Conservation (phyloP, 1,140 invertebrate species). For the Vanessa tameamea region DNA sequence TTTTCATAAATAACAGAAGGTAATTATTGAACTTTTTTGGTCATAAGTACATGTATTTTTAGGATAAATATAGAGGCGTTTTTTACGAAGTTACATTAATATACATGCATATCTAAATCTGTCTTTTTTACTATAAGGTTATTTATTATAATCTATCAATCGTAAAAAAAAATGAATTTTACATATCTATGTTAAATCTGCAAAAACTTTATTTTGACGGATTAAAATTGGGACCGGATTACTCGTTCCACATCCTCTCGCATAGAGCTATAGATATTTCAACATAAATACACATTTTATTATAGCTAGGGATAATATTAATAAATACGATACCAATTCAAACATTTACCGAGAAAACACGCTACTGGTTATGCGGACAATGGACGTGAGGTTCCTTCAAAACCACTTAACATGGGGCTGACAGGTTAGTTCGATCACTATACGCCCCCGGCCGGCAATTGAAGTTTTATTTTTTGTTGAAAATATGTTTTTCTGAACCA, state of each 20-base stretch:
- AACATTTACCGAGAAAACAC: conserved; percentile 78
- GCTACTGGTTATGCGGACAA: conserved; percentile 75
- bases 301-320: conserved; percentile 58
- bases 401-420: conserved; percentile 79
- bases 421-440: conserved; percentile 79
- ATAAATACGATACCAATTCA: conserved; percentile 70
- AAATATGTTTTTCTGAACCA: conserved; percentile 71
- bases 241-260: conserved; percentile 48
- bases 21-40: no score
- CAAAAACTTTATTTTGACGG: neutral
- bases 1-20: neutral
- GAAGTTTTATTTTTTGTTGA: conserved; percentile 69
- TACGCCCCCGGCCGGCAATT: conserved; percentile 70
- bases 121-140: no score
- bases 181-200: no score
- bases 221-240: conserved; percentile 44
- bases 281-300: conserved; percentile 58
- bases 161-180: no score
- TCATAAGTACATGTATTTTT: no score
- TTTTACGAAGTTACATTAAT: no score
- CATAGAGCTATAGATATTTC: conserved; percentile 54
- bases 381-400: conserved; percentile 69
- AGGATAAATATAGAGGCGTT: no score
- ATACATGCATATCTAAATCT: no score
- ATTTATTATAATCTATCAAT: no score